Evolutionary conservation across 2,888 invertebrate genomes (phyloP), one percentile per base, ranked within the genome.

Genomic region (Drosophila limbata): DNA sequence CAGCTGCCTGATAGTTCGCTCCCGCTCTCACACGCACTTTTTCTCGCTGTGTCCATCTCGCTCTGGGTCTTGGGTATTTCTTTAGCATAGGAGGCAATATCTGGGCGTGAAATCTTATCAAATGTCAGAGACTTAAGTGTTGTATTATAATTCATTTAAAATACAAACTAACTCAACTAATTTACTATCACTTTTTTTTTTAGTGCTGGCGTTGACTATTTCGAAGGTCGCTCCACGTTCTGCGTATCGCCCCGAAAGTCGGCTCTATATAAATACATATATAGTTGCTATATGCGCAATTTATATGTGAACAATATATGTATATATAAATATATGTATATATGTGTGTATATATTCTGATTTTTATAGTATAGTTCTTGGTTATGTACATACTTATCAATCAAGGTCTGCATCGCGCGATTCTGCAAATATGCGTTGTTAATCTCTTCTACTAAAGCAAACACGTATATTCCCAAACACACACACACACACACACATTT

Each of bases 341-440:
- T 68, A 40, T 51, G 19, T 62, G n/a, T 68, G 37, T 71, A 57
- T 60, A 61, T 68, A 47, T 44, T 39, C 35, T 17, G 42, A 51
- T 25, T 15, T 33, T 17, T 62, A 48, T 47, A 25, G 44, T 62
- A 55, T 75, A 76, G 77, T 74, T 75, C 57, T 55, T 19, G 45
- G 53, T 48, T 52, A 33, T 33, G 45, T 61, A 66, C 28, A 70
- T 79, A 70, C 88, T 84, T 88, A 84, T 84, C 86, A 88, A 85
- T 84, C 86, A 80, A 88, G 88, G 83, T 88, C 83, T 74, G 66
- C 77, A 85, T 85, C 88, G 85, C 74, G 83, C 82, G 85, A 88
- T 85, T 88, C 77, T 79, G 88, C 85, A 88, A 74, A 87, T 82
- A 76, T 81, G 71, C 68, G 52, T 55, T 73, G 69, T 57, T 87